Percentiles rank a stretch among this genome's conserved stretches.
These are phyloP conservation scores for Ctenodactylus gundi DNA, from an alignment of 2,113 vertebrate species.

Conservation along the genomic window DNA sequence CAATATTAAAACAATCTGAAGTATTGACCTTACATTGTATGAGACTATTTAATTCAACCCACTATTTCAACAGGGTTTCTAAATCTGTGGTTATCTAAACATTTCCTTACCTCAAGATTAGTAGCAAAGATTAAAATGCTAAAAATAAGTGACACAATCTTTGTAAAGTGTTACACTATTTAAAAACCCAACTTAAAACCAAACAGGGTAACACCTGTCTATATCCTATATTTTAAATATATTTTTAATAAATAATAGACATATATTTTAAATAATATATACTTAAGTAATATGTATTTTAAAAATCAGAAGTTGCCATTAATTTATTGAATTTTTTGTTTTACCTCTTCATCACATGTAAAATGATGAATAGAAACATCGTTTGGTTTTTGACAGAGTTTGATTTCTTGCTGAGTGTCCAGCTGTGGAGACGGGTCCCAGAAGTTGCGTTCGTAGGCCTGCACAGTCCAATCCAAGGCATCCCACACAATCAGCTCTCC, in stretches of 20 bases:
- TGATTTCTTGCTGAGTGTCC: conserved; percentile 88
- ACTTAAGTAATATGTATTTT: no score
- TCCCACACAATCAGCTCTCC: conserved; percentile 97
- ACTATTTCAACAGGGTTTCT: background rate
- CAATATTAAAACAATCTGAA: conserved; percentile 41
- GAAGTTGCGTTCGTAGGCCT: conserved; percentile 89
- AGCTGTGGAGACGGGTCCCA: conserved; percentile 88
- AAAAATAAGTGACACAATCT: background rate
- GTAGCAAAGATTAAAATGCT: background rate
- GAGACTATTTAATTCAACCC: conserved; percentile 3
- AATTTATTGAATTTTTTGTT: conserved; percentile 49
- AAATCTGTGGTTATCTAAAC: background rate
- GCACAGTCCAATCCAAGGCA: conserved; percentile 88
- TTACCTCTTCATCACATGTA: conserved; percentile 91
- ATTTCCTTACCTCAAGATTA: background rate
- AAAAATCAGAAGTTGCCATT: background rate
- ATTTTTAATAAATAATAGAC: no score
- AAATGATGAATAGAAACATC: conserved; percentile 94
- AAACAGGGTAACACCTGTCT: background rate
- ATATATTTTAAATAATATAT: no score
- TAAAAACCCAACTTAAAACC: conserved; percentile 17
- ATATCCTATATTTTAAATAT: background rate
- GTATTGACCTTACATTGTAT: background rate
- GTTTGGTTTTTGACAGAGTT: conserved; percentile 89
- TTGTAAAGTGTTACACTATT: conserved; percentile 23